Conservation (phyloP, 2,888 invertebrate genomes). For the Drosophila differens region DNA sequence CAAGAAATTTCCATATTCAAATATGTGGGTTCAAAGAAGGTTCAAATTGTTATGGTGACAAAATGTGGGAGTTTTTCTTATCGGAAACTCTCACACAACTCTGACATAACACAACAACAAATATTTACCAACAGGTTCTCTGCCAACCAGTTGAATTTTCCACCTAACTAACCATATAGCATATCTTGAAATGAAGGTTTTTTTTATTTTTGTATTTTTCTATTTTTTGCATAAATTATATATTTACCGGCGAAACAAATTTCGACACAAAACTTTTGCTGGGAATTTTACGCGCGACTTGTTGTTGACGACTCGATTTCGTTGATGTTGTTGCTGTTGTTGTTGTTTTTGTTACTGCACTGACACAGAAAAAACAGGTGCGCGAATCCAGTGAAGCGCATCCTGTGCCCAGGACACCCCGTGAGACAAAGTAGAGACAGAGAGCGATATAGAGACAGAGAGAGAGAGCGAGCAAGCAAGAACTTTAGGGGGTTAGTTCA, state of each 20-base stretch:
- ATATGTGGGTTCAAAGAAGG: conserved; percentile 16
- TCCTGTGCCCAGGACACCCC: conserved; percentile 67
- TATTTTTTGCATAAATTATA: conserved; percentile 73
- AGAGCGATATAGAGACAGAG: conserved; percentile 1
- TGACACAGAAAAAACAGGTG: conserved; percentile 63
- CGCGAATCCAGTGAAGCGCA: conserved; percentile 69
- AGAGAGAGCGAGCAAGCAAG: background rate
- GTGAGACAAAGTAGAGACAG: background rate
- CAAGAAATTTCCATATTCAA: conserved; percentile 47
- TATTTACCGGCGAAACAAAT: conserved; percentile 57
- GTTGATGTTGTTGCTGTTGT: conserved; percentile 11
- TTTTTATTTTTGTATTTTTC: background rate
- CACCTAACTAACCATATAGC: conserved; percentile 46
- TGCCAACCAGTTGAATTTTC: conserved; percentile 57
- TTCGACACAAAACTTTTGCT: conserved; percentile 32
- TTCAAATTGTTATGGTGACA: conserved; percentile 32
- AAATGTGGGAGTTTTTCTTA: conserved; percentile 64
- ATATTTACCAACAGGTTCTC: conserved; percentile 41
- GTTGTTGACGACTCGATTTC: conserved; percentile 12
- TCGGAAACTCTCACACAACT: conserved; percentile 63
- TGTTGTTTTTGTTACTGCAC: conserved; percentile 17
- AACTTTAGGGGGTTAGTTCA: conserved; percentile 38
- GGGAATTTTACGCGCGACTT: conserved; percentile 54
- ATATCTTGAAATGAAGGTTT: conserved; percentile 25
- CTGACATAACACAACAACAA: background rate